Base-by-base conservation (phyloP, 1,140 invertebrate species). In the Neoseiulus cucumeris region DNA sequence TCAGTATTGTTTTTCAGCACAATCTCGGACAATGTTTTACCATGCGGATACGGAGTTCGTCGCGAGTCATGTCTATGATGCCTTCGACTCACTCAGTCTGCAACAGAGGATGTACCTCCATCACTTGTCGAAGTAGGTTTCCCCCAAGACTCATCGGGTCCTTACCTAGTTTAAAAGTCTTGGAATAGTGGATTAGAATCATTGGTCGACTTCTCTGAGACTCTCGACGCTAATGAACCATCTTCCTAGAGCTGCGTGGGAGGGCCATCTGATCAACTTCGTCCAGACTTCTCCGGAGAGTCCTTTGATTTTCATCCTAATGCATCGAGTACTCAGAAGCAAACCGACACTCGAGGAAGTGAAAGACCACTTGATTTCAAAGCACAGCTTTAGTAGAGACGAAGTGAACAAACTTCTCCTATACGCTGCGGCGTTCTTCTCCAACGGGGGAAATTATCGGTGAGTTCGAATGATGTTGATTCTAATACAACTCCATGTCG, bases 261-360 rank as follows among this genome's bases (percentile, higher is more conserved):
- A 59, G 22, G 51, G 51, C 17, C 51, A 59, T 59, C 14, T 25
- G 51, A 59, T 20, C 14, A 25, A 25, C 22, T 64, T 68, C 64
- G 75, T 76, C n/a, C 73, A 84, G 80, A 82, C 80, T 1, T 83
- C 82, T 9, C 86, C 87, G 0, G 91, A 95, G 78, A 87, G 88
- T 42, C 89, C 90, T 2, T 78, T 85, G 18, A 85, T 94, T 66
- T 90, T 90, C 76, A 82, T 84, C 7, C 74, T 95, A 33, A 74
- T 95, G 25, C 86, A 89, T 73, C 85, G 87, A 72, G 77, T 94
- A n/a, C 90, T 91, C 73, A 73, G 83, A 39, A 72, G 75, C 2
- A 83, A 91, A 75, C 72, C 81, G 25, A 71, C 25, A 14, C 22
- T 88, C 1, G 78, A 81, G 18, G 80, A 85, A 64, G 77, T 94